A percentile compares a stretch with the other conserved stretches of the same genome.
These are phyloP conservation scores for Romanogobio albipinnatus DNA, from an alignment of 2,113 vertebrate genomes.

Conservation along the genomic window DNA sequence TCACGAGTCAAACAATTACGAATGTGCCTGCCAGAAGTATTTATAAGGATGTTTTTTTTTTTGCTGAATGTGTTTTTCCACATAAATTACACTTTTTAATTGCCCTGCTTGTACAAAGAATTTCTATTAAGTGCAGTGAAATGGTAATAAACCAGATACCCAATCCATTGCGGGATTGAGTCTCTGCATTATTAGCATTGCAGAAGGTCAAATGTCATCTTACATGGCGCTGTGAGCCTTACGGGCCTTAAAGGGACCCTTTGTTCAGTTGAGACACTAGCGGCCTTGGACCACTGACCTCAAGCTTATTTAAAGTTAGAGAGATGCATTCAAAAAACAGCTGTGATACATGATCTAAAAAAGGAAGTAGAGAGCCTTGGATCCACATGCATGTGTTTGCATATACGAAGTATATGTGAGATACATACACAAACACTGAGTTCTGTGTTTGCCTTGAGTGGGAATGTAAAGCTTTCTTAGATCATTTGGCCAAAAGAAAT, in stretches of 20 bases:
- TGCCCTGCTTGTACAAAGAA: not conserved
- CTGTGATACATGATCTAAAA: not conserved
- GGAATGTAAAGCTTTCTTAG: not conserved
- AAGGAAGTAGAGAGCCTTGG: not conserved
- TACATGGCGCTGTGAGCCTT: constrained; percentile 26
- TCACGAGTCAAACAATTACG: not conserved
- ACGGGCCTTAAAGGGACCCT: constrained; percentile 28
- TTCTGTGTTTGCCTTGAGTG: not conserved
- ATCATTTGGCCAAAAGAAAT: not conserved
- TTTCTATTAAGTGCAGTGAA: constrained; percentile 6
- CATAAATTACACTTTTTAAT: not conserved
- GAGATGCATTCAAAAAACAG: constrained; percentile 13
- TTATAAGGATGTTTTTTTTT: constrained; percentile 1
- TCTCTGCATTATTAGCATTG: constrained; percentile 26
- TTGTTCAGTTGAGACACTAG: constrained; percentile 8
- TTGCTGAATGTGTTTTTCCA: constrained; percentile 21
- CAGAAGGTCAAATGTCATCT: constrained; percentile 35
- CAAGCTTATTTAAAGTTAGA: constrained; percentile 13
- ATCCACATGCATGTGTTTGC: not conserved
- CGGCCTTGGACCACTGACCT: constrained; percentile 7
- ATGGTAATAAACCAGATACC: constrained; percentile 7
- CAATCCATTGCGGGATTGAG: constrained; percentile 4
- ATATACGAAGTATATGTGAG: not conserved
- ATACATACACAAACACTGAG: not conserved
- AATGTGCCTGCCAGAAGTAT: constrained; percentile 3